A percentile compares a stretch with the other conserved stretches of the same genome.
Evolutionary conservation across 53 echinoderm and acorn worm genomes (phyloP).

Genomic region (Holothuria leucospilota): DNA sequence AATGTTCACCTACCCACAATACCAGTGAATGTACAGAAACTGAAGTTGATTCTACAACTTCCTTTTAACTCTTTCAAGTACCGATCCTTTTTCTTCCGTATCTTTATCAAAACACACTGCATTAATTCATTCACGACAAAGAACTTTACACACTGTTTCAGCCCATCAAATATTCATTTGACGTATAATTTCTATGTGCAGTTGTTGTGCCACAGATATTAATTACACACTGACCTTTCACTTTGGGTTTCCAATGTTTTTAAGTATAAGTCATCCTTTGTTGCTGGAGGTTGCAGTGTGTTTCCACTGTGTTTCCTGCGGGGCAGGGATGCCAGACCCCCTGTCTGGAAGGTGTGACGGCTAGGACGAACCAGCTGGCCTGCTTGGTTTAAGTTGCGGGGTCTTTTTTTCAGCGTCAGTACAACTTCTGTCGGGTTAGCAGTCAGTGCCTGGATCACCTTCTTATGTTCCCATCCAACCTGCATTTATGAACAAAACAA

Average conservation of each 20-base stretch:
- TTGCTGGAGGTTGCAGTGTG: constrained; percentile 41
- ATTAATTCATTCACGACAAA: no score
- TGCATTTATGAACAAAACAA: constrained; percentile 20
- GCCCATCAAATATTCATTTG: no score
- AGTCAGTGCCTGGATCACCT: constrained; percentile 80
- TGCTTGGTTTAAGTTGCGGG: constrained; percentile 77
- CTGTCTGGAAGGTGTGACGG: constrained; percentile 47
- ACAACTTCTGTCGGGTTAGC: constrained; percentile 71
- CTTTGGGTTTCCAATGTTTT: constrained; percentile 30
- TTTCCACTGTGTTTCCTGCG: constrained; percentile 27
- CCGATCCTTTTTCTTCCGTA: no score
- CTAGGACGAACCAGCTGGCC: constrained; percentile 81
- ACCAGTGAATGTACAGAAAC: no score
- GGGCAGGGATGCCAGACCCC: constrained; percentile 26
- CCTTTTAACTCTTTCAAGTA: no score
- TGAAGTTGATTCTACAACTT: no score
- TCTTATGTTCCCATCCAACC: constrained; percentile 94
- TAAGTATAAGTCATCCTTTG: constrained; percentile 46
- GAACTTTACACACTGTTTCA: no score
- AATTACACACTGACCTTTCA: constrained; percentile 3
- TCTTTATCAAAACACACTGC: no score
- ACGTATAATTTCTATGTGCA: no score
- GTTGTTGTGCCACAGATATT: no score
- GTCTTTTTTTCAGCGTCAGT: constrained; percentile 92
- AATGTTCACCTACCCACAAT: no score